Evolutionary conservation across 2,888 invertebrate genomes (phyloP), one percentile per base, ranked within the genome.

Genomic region (Halictus ligatus): DNA sequence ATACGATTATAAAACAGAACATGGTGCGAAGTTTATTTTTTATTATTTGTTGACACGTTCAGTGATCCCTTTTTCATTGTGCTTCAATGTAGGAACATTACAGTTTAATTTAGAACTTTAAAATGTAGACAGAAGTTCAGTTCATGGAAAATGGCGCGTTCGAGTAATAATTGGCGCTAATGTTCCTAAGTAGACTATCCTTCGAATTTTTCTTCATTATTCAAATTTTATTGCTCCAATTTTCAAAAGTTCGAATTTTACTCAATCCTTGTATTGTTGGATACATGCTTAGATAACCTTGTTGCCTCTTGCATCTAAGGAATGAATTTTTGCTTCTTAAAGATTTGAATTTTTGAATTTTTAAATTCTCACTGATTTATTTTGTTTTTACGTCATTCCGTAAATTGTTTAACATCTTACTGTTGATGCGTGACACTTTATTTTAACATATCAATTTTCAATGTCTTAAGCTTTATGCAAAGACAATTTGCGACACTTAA

Each of bases 261-360:
- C 54, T 72, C 35, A 78, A 76, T 75, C 73, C 43, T 73, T 43
- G 58, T 21, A 75, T 80, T 75, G 77, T 83, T 75, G 67, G 0
- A 73, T 60, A 60, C 50, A 72, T 25, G 67, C n/a, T 21, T 64
- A 72, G 46, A 18, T 50, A 80, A 77, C 74, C 64, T 25, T 43
- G 10, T 77, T 50, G 46, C 10, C n/a, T 15, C 43, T 71, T 18
- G 78, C 21, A 69, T 72, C 48, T 29, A 12, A 60, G 15, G 25
- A 58, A 40, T 84, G 72, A 40, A 40, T 71, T 46, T 74, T 67
- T 77, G 10, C 81, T 60, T 72, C 67, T 50, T 76, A 78, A 77
- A 85, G 86, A 92, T 94, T 95, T 94, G 94, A 95, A 95, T 94
- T 93, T 95, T 95, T 94, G 94, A 95, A 95, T 94, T 94, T 95